Conservation (phyloP, 1,140 invertebrate genomes). For the Rhizoglyphus robini region DNA sequence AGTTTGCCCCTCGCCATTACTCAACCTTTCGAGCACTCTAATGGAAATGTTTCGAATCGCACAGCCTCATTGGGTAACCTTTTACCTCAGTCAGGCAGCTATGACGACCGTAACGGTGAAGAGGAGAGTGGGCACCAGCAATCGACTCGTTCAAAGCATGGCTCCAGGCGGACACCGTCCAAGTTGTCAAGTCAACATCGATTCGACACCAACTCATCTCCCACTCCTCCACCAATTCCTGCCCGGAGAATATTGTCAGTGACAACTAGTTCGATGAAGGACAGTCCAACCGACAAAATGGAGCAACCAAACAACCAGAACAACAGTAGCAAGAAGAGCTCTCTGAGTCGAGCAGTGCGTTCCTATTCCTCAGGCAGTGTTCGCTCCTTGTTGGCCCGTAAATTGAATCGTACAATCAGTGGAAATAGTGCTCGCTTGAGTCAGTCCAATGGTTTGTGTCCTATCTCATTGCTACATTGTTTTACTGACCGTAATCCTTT, state of each 20-base stretch:
- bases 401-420: neutral
- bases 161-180: neutral
- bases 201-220: neutral
- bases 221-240: conserved; percentile 2
- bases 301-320: neutral
- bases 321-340: neutral
- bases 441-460: neutral
- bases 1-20: no score
- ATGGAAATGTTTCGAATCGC: no score
- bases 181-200: neutral
- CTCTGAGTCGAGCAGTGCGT: neutral
- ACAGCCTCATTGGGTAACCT: no score
- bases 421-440: conserved; percentile 3
- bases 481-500: neutral
- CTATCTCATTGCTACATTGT: neutral
- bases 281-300: neutral
- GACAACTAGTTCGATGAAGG: neutral
- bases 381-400: conserved; percentile 1
- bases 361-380: neutral
- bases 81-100: no score
- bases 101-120: no score
- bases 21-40: no score
- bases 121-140: neutral
- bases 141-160: neutral
- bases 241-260: neutral